These are phyloP conservation scores for Drosophila stalkeri DNA, from an alignment of 2,888 invertebrate species.

Conservation along the genomic window DNA sequence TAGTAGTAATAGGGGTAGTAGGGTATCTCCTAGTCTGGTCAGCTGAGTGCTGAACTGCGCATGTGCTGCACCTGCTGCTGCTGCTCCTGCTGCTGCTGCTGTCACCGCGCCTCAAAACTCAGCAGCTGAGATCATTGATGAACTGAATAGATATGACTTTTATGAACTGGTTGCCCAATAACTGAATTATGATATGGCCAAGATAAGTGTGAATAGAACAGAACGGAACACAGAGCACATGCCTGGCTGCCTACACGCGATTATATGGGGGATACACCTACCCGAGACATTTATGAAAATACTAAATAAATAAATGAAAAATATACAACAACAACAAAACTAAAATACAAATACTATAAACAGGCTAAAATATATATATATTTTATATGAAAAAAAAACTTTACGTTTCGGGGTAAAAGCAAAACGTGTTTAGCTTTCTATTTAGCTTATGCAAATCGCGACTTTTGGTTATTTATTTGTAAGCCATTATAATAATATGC, in stretches of 20 bases:
- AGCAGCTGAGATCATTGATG: slow-evolving; percentile 51
- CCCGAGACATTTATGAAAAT: slow-evolving; percentile 1
- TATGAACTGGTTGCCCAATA: slow-evolving; percentile 40
- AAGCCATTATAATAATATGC: slow-evolving; percentile 63
- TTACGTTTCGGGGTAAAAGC: slow-evolving; percentile 74
- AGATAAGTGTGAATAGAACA: background rate
- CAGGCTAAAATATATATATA: background rate
- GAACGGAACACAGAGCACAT: background rate
- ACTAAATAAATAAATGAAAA: background rate
- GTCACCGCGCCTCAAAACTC: slow-evolving; percentile 25
- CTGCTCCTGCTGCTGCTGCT: background rate
- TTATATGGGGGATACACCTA: slow-evolving; percentile 10
- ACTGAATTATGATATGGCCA: slow-evolving; percentile 8
- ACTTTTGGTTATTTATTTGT: slow-evolving; percentile 72
- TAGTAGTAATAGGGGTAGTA: background rate
- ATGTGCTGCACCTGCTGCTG: slow-evolving; percentile 10
- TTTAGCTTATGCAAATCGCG: slow-evolving; percentile 78
- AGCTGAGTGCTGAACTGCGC: background rate
- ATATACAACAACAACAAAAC: background rate
- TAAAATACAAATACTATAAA: slow-evolving; percentile 33
- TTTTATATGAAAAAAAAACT: slow-evolving; percentile 16
- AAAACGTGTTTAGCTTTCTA: slow-evolving; percentile 81
- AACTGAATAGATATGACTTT: slow-evolving; percentile 8
- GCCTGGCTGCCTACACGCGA: slow-evolving; percentile 5
- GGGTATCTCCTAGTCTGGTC: background rate